These are phyloP conservation scores for Lophius piscatorius DNA, from an alignment of 2,113 vertebrate species.

Conservation along the genomic window DNA sequence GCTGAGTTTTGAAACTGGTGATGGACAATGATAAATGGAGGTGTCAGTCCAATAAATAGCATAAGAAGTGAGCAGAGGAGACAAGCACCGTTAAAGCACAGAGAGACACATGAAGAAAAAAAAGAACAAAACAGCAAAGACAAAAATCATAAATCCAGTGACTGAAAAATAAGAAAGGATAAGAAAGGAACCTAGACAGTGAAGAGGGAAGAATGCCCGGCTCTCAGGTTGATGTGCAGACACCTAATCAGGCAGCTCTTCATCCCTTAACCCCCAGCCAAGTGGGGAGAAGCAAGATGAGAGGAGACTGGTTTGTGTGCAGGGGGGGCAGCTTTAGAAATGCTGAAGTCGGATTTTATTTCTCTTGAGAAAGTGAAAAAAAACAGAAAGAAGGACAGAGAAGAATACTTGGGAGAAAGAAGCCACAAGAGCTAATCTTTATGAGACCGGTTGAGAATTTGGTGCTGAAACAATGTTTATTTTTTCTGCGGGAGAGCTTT, in stretches of 20 bases:
- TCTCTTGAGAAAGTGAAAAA: conserved; percentile 10
- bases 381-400: conserved; percentile 21
- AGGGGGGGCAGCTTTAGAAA: conserved; percentile 44
- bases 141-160: conserved; percentile 20
- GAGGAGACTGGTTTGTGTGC: conserved; percentile 22
- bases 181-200: conserved; percentile 21
- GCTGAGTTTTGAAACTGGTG: conserved; percentile 62
- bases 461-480: conserved; percentile 47
- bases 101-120: conserved; percentile 6
- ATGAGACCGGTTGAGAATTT: conserved; percentile 46
- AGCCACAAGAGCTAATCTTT: conserved; percentile 57
- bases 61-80: conserved; percentile 30
- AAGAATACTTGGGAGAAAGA: conserved; percentile 12
- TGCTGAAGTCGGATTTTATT: conserved; percentile 60
- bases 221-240: conserved; percentile 47
- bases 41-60: background rate
- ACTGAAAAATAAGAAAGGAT: conserved; percentile 8
- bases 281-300: conserved; percentile 46
- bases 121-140: background rate
- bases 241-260: conserved; percentile 62
- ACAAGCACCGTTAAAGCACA: conserved; percentile 22
- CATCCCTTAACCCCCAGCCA: conserved; percentile 56
- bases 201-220: conserved; percentile 32
- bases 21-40: conserved; percentile 73
- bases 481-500: conserved; percentile 22